phyloP scores from a whole-genome alignment of 2,888 invertebrate genomes.

The Lasioglossum zephyrum region DNA sequence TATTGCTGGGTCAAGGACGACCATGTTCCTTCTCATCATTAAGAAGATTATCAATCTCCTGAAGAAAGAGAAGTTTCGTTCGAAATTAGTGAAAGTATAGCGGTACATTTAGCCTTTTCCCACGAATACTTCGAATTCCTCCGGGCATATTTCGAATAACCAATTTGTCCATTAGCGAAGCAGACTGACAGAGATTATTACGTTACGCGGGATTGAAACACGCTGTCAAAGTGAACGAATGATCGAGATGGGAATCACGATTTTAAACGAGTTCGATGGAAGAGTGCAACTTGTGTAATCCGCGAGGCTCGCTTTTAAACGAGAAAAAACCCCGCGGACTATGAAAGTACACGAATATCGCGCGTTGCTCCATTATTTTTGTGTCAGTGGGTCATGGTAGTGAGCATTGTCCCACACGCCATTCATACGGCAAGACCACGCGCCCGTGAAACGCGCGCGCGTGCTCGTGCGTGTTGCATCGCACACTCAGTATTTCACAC shows the following conservation, averaged over 20 bases:
- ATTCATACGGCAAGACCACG: constrained; percentile 65
- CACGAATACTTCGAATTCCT: constrained; percentile 52
- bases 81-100: constrained; percentile 64
- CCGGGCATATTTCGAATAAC: constrained; percentile 47
- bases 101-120: constrained; percentile 49
- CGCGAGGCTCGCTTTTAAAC: not conserved
- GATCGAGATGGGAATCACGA: not conserved
- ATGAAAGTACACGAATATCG: constrained; percentile 39
- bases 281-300: not conserved
- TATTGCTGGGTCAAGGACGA: not conserved
- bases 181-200: not conserved
- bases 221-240: not conserved
- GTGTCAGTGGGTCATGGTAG: constrained; percentile 80
- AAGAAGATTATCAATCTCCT: constrained; percentile 22
- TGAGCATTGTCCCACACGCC: constrained; percentile 72
- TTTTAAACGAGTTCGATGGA: not conserved
- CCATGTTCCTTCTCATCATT: not conserved
- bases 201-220: not conserved
- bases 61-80: constrained; percentile 2
- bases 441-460: constrained; percentile 60
- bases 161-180: constrained; percentile 32
- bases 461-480: constrained; percentile 31
- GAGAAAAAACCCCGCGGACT: constrained; percentile 17
- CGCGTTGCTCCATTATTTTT: constrained; percentile 69
- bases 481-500: not conserved